These are phyloP conservation scores for Oreotragus oreotragus DNA, from an alignment of 2,113 vertebrate genomes.

Conservation along the genomic window DNA sequence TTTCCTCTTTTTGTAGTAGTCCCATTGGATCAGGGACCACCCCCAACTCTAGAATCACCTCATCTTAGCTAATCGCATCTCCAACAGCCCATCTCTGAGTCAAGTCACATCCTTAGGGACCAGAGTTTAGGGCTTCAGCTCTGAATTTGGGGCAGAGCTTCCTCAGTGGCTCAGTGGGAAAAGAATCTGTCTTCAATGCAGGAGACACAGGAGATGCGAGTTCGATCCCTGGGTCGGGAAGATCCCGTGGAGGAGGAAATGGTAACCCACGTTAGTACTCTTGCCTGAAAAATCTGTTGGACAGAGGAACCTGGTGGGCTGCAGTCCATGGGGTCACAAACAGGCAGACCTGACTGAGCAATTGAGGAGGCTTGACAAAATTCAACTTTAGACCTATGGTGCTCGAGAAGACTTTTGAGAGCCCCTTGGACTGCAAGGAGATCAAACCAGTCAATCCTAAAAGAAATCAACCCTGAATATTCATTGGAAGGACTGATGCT, in stretches of 20 bases:
- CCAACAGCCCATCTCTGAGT: neutral
- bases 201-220: neutral
- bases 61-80: neutral
- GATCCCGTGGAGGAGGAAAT: neutral
- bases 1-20: neutral
- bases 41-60: neutral
- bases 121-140: neutral
- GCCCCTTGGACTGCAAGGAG: neutral
- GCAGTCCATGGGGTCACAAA: neutral
- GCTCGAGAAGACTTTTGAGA: neutral
- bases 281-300: neutral
- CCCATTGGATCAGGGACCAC: neutral
- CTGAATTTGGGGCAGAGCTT: neutral
- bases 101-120: neutral
- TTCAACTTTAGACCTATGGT: neutral
- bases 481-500: neutral
- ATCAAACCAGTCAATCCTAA: neutral
- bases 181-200: neutral
- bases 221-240: rapidly evolving
- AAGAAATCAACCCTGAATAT: neutral
- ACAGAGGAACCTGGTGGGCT: neutral
- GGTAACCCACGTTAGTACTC: neutral
- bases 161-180: neutral
- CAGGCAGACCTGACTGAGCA: neutral
- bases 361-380: neutral